Conservation (phyloP, 2,113 vertebrate genomes). For the Collichthys lucidus region DNA sequence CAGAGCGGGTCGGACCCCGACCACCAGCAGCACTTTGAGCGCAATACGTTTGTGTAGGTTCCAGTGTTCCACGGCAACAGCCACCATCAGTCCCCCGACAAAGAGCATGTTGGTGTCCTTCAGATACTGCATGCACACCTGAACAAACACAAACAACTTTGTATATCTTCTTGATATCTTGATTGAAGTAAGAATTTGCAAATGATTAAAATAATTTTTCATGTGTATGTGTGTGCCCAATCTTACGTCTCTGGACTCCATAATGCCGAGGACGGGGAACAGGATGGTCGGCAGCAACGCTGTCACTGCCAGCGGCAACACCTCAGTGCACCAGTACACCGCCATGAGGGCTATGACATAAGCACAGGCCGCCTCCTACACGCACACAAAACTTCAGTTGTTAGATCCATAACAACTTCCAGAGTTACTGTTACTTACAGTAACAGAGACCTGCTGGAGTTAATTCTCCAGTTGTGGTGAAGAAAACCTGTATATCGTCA, state of each 20-base stretch:
- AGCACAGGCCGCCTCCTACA: slow-evolving; percentile 89
- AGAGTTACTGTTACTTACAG: too few relatives aligned
- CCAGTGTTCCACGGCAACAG: slow-evolving; percentile 94
- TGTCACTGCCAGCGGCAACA: slow-evolving; percentile 92
- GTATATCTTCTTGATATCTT: too few relatives aligned
- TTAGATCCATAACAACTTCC: too few relatives aligned
- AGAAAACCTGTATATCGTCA: too few relatives aligned
- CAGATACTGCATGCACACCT: slow-evolving; percentile 98
- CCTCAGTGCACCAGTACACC: slow-evolving; percentile 95
- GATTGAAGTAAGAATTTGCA: too few relatives aligned
- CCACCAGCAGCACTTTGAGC: slow-evolving; percentile 87
- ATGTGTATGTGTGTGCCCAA: not conserved
- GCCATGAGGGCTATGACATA: slow-evolving; percentile 94
- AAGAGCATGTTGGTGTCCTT: slow-evolving; percentile 98
- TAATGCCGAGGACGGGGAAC: slow-evolving; percentile 92
- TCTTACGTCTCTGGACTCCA: slow-evolving; percentile 89
- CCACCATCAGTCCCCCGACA: slow-evolving; percentile 93
- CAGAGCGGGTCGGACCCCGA: slow-evolving; percentile 92
- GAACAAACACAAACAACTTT: slow-evolving; percentile 6
- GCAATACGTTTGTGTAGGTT: slow-evolving; percentile 96
- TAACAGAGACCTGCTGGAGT: too few relatives aligned
- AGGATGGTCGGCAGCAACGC: slow-evolving; percentile 90
- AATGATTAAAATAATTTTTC: too few relatives aligned
- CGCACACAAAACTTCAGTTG: slow-evolving; percentile 28
- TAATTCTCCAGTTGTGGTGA: too few relatives aligned